Percentiles rank a stretch among this genome's conserved stretches.
Evolutionary conservation across 2,888 invertebrate genomes (phyloP).

Genomic region (Megalurothrips usitatus): DNA sequence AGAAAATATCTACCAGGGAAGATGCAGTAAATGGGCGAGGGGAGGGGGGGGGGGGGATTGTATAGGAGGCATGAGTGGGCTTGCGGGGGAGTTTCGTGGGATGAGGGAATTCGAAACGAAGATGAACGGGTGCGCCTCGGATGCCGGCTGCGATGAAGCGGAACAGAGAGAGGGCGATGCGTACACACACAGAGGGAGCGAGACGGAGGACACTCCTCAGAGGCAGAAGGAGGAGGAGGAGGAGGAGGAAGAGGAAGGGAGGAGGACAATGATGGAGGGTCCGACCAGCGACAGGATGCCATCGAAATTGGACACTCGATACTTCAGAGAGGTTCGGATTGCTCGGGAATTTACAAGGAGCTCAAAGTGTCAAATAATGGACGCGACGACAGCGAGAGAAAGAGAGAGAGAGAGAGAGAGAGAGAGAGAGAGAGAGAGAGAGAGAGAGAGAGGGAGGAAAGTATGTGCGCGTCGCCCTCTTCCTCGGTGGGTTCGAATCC

Average conservation of each 20-base stretch:
- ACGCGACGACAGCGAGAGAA: background rate
- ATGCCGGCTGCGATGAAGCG: background rate
- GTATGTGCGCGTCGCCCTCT: too few species aligned
- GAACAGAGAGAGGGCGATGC: background rate
- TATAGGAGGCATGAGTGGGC: background rate
- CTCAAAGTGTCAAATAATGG: conserved; percentile 5
- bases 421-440: too few species aligned
- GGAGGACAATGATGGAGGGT: background rate
- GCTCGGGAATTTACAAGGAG: conserved; percentile 10
- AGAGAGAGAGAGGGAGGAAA: too few species aligned
- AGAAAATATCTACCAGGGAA: background rate
- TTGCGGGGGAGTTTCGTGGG: background rate
- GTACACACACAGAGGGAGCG: background rate
- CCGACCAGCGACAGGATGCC: background rate
- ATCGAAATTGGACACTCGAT: conserved; percentile 12
- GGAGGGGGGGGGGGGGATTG: background rate
- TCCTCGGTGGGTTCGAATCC: too few species aligned
- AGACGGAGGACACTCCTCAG: background rate
- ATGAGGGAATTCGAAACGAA: background rate
- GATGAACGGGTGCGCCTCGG: background rate
- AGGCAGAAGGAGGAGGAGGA: background rate
- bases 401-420: background rate
- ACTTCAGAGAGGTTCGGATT: background rate
- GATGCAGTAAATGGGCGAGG: background rate
- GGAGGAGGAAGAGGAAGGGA: background rate